phyloP scores from a whole-genome alignment of 2,113 vertebrate genomes.

The Rhynchopsitta pachyrhyncha region DNA sequence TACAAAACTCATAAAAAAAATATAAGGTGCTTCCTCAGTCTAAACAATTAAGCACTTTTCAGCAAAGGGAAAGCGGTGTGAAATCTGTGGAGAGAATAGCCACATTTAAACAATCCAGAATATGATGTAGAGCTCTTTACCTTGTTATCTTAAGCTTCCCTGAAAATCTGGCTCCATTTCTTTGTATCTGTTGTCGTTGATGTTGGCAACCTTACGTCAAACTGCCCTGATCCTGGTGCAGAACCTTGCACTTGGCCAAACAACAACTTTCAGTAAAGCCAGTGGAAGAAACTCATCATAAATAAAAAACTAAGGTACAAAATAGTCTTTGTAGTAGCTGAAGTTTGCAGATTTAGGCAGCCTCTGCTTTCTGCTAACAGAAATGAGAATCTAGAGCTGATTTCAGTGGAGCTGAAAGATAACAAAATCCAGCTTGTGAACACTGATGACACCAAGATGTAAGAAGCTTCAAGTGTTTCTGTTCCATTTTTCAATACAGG shows the following conservation, averaged over 20 bases:
- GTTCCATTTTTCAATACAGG: not conserved
- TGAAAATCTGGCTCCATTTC: not conserved
- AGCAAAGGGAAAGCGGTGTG: not conserved
- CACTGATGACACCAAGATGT: not conserved
- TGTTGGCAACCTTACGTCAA: not conserved
- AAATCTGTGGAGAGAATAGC: not conserved
- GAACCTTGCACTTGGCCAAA: too few relatives aligned
- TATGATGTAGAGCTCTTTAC: not conserved
- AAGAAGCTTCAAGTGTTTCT: not conserved
- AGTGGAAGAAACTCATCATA: not conserved
- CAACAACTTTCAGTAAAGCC: not conserved
- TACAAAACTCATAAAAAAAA: not conserved
- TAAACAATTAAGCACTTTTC: not conserved
- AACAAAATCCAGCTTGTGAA: not conserved
- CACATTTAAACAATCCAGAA: not conserved
- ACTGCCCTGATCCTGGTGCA: too few relatives aligned
- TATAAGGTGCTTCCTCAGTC: not conserved
- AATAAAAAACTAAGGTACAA: not conserved
- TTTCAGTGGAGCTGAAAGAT: not conserved
- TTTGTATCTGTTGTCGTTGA: not conserved
- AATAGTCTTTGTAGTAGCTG: not conserved
- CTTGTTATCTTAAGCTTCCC: not conserved
- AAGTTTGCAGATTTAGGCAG: not conserved
- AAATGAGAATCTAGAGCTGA: not conserved
- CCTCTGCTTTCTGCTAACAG: not conserved